These are phyloP conservation scores for Gastracanthus pulcherrimus DNA, from an alignment of 2,888 invertebrate genomes.

Conservation along the genomic window DNA sequence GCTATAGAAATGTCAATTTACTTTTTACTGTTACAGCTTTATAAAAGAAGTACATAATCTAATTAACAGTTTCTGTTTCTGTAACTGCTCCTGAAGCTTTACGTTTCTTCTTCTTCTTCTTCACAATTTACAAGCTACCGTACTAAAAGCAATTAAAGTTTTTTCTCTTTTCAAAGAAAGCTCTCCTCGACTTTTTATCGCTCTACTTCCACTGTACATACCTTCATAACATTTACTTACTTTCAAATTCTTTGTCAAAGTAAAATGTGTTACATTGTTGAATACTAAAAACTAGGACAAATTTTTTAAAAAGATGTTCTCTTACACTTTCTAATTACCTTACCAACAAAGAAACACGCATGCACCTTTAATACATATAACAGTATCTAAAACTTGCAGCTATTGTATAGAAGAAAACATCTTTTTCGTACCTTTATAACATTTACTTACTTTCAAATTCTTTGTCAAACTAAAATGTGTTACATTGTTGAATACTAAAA, in stretches of 20 bases:
- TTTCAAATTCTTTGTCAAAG: too few relatives aligned
- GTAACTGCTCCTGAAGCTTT: not conserved
- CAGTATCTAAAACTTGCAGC: too few relatives aligned
- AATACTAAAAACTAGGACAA: too few relatives aligned
- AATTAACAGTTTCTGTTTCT: not conserved
- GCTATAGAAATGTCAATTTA: not conserved
- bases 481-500: not conserved
- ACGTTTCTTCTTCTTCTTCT: not conserved
- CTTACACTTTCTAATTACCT: too few relatives aligned
- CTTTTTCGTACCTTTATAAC: too few relatives aligned
- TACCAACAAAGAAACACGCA: too few relatives aligned
- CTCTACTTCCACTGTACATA: not conserved
- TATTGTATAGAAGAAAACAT: too few relatives aligned
- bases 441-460: not conserved
- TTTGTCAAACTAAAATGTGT: too few relatives aligned
- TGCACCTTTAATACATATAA: too few relatives aligned
- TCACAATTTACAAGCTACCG: not conserved
- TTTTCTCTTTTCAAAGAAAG: slow-evolving; percentile 12
- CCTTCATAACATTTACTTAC: not conserved
- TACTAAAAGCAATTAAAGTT: slow-evolving; percentile 17
- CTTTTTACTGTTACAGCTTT: not conserved
- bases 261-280: too few relatives aligned
- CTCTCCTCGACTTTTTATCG: not conserved
- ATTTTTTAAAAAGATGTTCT: too few relatives aligned
- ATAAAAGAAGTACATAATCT: slow-evolving; percentile 1